phyloP scores from a whole-genome alignment of 1,140 invertebrate species.

The Asobara japonica region DNA sequence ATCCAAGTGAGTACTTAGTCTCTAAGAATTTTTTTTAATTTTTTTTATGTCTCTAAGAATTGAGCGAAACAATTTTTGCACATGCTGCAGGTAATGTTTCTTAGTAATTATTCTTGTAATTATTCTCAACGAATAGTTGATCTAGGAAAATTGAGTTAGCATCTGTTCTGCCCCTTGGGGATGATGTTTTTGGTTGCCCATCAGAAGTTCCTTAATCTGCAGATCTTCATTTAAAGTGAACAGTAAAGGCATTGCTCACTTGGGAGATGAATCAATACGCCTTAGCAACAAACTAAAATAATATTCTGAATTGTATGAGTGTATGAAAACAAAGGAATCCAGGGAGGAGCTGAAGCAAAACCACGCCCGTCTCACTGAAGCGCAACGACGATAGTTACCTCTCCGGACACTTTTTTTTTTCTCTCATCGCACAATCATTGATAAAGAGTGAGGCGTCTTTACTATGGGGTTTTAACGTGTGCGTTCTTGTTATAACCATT shows the following conservation, averaged over 20 bases:
- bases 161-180: too few species aligned
- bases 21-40: background rate
- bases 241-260: too few species aligned
- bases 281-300: constrained; percentile 3
- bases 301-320: background rate
- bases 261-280: background rate
- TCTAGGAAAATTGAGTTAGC: too few species aligned
- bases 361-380: constrained; percentile 21
- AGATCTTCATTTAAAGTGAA: too few species aligned
- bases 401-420: background rate
- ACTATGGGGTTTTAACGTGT: background rate
- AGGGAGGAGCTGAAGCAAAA: constrained; percentile 26
- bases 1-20: constrained; percentile 44
- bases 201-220: too few species aligned
- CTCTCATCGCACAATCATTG: background rate
- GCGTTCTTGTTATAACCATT: background rate
- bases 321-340: constrained; percentile 28
- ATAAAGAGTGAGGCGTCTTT: background rate
- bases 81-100: too few species aligned
- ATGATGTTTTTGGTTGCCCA: too few species aligned
- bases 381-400: constrained; percentile 17
- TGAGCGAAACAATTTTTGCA: too few species aligned
- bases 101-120: too few species aligned
- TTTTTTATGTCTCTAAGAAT: too few species aligned
- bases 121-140: too few species aligned